Base-by-base conservation (phyloP, 2,113 vertebrate genomes). In the Elephas maximus region DNA sequence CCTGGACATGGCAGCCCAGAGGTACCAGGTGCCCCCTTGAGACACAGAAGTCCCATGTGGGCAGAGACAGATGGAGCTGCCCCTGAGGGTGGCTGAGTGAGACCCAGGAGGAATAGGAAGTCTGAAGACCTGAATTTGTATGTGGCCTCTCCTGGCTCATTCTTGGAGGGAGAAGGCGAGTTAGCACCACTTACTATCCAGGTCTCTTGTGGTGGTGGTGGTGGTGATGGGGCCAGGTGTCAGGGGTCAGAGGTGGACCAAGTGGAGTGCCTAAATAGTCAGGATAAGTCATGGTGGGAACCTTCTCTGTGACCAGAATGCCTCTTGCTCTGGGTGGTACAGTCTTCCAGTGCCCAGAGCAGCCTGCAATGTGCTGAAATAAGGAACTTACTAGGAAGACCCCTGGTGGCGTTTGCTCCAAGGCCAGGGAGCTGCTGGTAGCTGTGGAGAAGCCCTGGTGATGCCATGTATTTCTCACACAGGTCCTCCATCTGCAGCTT, bases 401-500 rank as follows among this genome's bases (percentile, higher is more conserved):
- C 53, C 15, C 26, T 6, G 9, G 11, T 2, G 37, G 26, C 8
- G 2, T 15, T 28, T 8, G 1, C 71, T 33, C 5, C 0, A 24
- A 24, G 28, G 28, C 17, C 45, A 28, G 76, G 45, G 45, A 0
- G 45, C 28, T 28, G 11, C 10, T 28, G 69, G 73, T 6, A 0
- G 9, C 51, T 5, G 4, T 6, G 28, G 45, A 2, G 24, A 10
- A 76, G 48, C 10, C 71, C 24, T 1, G 0, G 84, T 20, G 44
- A 62, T 67, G 11, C 74, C 69, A 15, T 18, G 33, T 14, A 8
- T 33, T n/a, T 73, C 63, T 89, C 76, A 79, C 96, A 53, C 87
- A 99, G 99, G 97, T 99, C 97, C 98, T 99, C 62, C 98, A 97
- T 26, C 96, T 97, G 90, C 99, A 99, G 88, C 98, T 99, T 10